Evolutionary conservation across 2,888 invertebrate species (phyloP), one percentile per base, ranked within the genome.

Genomic region (Eupeodes luniger): DNA sequence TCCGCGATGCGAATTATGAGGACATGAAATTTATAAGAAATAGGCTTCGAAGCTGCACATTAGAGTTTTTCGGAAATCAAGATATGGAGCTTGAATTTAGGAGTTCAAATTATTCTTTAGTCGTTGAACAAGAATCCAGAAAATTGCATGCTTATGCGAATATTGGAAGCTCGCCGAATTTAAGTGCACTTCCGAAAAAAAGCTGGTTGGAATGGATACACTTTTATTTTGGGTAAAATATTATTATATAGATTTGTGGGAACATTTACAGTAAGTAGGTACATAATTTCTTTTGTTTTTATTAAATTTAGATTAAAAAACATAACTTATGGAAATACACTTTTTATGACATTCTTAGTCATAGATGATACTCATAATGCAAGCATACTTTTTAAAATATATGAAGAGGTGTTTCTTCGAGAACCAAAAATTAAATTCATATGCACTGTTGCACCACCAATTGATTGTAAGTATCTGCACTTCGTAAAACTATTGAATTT

Each of bases 131-230:
- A 11, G 66, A 81, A 34, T 44, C 12, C 19, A 49, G n/a, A 3
- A 85, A 83, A 62, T 67, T 90, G 4, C 72, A 91, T 0, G 92
- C 91, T 19, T 93, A 92, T 89, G 93, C 91, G 0, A 92, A 92
- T 61, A 89, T 93, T 12, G 89, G 90, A 0, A 91, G 90, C 19
- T 90, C 86, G 79, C 93, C 93, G 0, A 62, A 88, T 6, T 79
- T 93, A 4, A 70, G 80, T 0, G 91, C 91, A 0, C 5, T 93
- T 57, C 89, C 90, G n/a, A 81, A 70, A 4, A 91, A 90, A 49
- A 85, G 88, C 10, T 93, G 93, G 93, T 11, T 90, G 51, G 78
- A 91, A 1, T 93, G 92, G 91, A 44, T 93, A 12, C 34, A 83
- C 0, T 57, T 80, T 7, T 91, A 91, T 89, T 93, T 91, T 87